Evolutionary conservation across 2,888 invertebrate genomes (phyloP).

Genomic region (Campoplex nolae): DNA sequence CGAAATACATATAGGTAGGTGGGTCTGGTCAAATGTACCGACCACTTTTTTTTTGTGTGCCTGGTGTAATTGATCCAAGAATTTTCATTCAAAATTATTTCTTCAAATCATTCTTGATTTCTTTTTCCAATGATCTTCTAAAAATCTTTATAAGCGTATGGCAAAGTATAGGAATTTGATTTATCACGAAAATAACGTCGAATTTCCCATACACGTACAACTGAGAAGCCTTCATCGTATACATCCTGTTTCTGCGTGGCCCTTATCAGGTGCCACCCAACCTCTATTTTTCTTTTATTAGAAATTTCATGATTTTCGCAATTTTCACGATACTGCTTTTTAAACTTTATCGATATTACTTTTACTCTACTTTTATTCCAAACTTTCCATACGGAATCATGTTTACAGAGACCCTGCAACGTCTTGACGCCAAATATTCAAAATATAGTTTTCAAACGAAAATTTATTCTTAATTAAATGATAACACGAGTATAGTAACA

Average conservation of each 20-base stretch:
- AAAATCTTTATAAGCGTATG: too few species aligned
- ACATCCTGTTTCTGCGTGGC: neutral
- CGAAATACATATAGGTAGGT: too few species aligned
- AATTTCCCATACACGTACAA: neutral
- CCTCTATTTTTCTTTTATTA: neutral
- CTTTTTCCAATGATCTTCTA: too few species aligned
- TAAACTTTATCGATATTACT: constrained; percentile 5
- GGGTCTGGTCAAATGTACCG: too few species aligned
- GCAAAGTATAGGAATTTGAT: too few species aligned
- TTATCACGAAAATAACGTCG: neutral
- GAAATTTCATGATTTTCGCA: neutral
- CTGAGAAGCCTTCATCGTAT: neutral
- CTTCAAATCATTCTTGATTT: too few species aligned
- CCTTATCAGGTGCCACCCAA: neutral
- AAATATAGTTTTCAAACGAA: neutral
- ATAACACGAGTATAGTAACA: neutral
- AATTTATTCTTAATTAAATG: neutral
- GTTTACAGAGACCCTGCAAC: neutral
- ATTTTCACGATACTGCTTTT: constrained; percentile 21
- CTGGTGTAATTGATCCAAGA: too few species aligned
- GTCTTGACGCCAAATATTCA: neutral
- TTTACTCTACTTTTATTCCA: neutral
- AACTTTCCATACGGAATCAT: neutral
- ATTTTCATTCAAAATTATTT: too few species aligned
- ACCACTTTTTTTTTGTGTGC: too few species aligned